Conservation (phyloP, 2,797 vertebrate genomes). For the Eremophila alpestris region DNA sequence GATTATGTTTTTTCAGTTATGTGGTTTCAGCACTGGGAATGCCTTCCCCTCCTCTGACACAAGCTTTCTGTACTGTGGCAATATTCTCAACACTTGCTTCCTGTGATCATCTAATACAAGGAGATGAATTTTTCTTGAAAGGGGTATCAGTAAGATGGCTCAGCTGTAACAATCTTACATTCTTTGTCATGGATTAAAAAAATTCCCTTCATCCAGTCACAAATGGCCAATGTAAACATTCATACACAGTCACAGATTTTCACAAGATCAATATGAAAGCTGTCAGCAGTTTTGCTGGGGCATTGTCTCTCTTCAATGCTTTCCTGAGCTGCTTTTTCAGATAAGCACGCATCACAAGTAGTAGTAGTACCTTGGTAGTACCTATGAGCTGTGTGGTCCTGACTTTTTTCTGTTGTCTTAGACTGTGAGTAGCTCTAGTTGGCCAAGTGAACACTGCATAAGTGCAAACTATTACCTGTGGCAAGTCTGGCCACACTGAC, state of each 20-base stretch:
- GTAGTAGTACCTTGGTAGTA: neutral
- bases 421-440: neutral
- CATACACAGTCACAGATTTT: neutral
- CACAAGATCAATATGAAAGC: neutral
- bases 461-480: neutral
- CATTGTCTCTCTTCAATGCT: neutral
- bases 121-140: neutral
- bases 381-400: neutral
- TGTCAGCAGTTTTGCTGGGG: neutral
- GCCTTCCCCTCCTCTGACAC: neutral
- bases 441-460: neutral
- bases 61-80: neutral
- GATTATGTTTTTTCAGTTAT: neutral
- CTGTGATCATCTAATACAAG: neutral
- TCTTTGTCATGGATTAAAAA: neutral
- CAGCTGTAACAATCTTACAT: neutral
- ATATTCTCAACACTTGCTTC: neutral
- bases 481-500: neutral
- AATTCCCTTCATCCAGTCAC: neutral
- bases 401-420: neutral
- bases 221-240: neutral
- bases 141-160: neutral
- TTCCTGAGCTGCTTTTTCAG: neutral
- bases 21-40: neutral
- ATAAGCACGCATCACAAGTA: neutral